phyloP scores from a whole-genome alignment of 2,888 invertebrate genomes.

The Leptogaster cylindrica region DNA sequence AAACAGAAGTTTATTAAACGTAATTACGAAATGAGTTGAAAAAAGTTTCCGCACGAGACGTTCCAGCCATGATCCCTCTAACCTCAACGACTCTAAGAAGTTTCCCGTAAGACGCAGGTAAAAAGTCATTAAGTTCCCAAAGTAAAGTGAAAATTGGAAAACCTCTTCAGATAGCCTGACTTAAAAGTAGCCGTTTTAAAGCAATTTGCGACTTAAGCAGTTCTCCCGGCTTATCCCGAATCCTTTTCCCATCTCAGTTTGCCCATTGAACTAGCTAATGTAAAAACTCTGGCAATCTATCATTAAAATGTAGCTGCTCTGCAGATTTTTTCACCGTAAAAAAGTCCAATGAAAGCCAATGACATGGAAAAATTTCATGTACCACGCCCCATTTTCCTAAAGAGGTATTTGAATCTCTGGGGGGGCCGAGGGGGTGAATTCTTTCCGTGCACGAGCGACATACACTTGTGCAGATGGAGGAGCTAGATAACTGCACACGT shows the following conservation, averaged over 20 bases:
- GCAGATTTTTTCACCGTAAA: neutral
- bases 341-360: conserved; percentile 21
- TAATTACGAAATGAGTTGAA: conserved; percentile 4
- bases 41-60: neutral
- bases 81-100: neutral
- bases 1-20: conserved; percentile 9
- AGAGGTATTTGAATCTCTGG: neutral
- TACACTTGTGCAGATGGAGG: neutral
- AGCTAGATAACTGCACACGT: neutral
- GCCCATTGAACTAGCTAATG: too few relatives aligned
- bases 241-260: too few relatives aligned
- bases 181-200: neutral
- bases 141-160: conserved; percentile 12
- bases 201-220: neutral
- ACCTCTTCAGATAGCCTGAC: neutral
- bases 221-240: neutral
- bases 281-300: conserved; percentile 11
- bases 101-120: conserved; percentile 1
- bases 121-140: conserved; percentile 16
- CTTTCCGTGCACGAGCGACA: neutral
- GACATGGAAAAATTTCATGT: conserved; percentile 10
- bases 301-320: conserved; percentile 10
- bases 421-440: neutral
- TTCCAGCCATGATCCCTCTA: neutral
- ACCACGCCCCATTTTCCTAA: conserved; percentile 17